phyloP scores from a whole-genome alignment of 2,113 vertebrate genomes.

The Bubo scandiacus region DNA sequence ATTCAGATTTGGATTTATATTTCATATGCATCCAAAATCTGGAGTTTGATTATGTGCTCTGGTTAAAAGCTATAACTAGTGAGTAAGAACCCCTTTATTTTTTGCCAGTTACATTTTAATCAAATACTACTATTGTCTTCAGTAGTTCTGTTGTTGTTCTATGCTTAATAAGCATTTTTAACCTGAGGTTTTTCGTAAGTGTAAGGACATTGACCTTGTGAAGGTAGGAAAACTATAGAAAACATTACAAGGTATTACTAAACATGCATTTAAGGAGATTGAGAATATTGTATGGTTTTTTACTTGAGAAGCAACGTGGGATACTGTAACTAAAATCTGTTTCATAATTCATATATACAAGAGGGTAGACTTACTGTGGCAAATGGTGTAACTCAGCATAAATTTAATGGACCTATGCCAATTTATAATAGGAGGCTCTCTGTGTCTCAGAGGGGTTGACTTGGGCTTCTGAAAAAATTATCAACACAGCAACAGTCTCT shows the following conservation, averaged over 20 bases:
- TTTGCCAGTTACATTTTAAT: background rate
- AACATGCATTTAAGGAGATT: background rate
- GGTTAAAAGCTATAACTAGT: background rate
- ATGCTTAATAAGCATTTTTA: background rate
- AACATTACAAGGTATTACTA: background rate
- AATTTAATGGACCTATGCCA: slow-evolving; percentile 16
- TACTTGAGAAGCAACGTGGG: background rate
- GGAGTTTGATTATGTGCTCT: background rate
- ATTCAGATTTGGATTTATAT: background rate
- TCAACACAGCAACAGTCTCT: background rate
- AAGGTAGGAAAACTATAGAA: background rate
- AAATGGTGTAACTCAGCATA: slow-evolving; percentile 29
- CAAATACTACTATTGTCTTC: background rate
- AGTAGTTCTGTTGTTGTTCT: background rate
- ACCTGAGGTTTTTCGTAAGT: background rate
- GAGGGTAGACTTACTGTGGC: background rate
- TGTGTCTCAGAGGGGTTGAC: background rate
- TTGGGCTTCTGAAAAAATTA: background rate
- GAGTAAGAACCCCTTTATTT: background rate
- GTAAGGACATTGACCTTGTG: background rate
- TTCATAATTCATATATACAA: slow-evolving; percentile 17
- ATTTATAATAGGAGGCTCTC: background rate
- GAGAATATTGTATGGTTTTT: background rate
- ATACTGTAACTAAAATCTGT: slow-evolving; percentile 36
- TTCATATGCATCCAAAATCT: background rate